A percentile compares a stretch with the other conserved stretches of the same genome.
Conservation (phyloP, 2,113 vertebrate species). For the Euleptes europaea region DNA sequence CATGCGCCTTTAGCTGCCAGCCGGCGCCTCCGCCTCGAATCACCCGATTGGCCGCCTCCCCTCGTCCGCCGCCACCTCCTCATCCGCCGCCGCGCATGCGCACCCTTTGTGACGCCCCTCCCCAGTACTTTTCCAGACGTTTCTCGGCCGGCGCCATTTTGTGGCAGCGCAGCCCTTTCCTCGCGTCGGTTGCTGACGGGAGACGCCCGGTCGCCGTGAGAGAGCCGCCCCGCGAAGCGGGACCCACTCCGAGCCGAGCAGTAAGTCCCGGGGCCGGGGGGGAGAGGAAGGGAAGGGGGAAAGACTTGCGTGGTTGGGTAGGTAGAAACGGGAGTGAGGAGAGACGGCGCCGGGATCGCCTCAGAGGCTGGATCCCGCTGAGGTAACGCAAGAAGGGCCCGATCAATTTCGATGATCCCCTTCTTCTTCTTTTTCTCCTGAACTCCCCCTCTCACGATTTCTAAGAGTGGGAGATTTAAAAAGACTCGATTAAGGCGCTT, state of each 20-base stretch:
- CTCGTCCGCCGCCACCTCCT: neutral
- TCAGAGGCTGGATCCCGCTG: too few relatives aligned
- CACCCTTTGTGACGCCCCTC: neutral
- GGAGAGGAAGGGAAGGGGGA: too few relatives aligned
- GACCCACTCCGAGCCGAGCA: neutral
- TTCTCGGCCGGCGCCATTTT: slow-evolving; percentile 6
- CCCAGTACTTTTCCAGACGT: neutral
- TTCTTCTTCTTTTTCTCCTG: too few relatives aligned
- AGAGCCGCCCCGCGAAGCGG: neutral
- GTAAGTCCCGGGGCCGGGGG: neutral
- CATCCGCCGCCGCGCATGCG: neutral
- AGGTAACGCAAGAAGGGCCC: too few relatives aligned
- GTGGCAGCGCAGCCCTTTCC: fast-evolving
- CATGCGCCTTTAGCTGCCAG: neutral
- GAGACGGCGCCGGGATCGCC: neutral
- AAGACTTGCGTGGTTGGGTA: too few relatives aligned
- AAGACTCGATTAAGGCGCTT: too few relatives aligned
- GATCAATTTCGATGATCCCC: too few relatives aligned
- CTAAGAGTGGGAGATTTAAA: too few relatives aligned
- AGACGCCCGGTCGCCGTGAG: neutral
- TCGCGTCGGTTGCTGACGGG: neutral
- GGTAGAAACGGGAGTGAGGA: neutral
- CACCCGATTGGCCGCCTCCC: neutral
- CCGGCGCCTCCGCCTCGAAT: neutral
- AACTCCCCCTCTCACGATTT: too few relatives aligned